phyloP scores from a whole-genome alignment of 2,888 invertebrate species.

The Acholoe squamosa region DNA sequence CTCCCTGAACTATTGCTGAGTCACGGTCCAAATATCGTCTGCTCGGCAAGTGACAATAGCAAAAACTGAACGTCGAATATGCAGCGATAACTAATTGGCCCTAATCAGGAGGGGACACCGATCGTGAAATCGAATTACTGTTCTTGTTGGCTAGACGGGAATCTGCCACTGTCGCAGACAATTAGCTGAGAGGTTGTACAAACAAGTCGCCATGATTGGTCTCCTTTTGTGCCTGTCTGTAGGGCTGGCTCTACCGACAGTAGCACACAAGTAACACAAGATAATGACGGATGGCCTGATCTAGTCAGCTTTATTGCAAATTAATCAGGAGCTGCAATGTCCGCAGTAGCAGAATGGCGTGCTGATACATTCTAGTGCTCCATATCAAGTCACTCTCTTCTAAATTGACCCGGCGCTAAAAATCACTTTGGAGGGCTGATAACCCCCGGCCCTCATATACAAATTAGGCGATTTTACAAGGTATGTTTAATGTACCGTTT shows the following conservation, averaged over 20 bases:
- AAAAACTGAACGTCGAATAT: background rate
- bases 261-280: background rate
- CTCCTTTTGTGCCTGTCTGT: background rate
- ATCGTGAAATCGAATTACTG: slow-evolving; percentile 34
- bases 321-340: background rate
- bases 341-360: too few relatives aligned
- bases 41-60: slow-evolving; percentile 3
- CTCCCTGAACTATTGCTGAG: background rate
- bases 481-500: too few relatives aligned
- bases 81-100: background rate
- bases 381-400: too few relatives aligned
- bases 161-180: slow-evolving; percentile 10
- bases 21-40: background rate
- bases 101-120: slow-evolving; percentile 40
- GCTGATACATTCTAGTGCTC: too few relatives aligned
- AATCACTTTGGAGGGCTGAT: too few relatives aligned
- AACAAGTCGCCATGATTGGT: slow-evolving; percentile 15
- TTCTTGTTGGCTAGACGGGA: background rate
- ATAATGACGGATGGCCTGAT: background rate
- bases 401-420: too few relatives aligned
- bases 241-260: background rate
- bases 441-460: too few relatives aligned
- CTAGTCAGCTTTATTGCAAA: slow-evolving; percentile 9
- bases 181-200: slow-evolving; percentile 29
- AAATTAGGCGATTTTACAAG: too few relatives aligned